Evolutionary conservation across 2,113 vertebrate genomes (phyloP).

Genomic region (Elachura formosa): DNA sequence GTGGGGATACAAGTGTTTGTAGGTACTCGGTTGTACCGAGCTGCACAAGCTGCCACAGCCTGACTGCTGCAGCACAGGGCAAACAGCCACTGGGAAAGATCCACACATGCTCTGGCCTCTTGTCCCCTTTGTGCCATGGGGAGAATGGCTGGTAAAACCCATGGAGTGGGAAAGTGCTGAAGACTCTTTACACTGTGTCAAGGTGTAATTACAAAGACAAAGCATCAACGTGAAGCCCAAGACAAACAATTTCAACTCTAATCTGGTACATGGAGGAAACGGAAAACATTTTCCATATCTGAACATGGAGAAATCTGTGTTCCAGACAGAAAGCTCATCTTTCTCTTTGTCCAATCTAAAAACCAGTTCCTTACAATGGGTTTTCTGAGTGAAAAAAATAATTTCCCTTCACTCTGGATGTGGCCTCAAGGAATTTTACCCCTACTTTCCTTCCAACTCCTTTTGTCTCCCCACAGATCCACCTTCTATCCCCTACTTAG

Average conservation of each 20-base stretch:
- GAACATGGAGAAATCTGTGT: not conserved
- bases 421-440: not conserved
- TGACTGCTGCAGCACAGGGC: not conserved
- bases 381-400: not conserved
- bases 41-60: not conserved
- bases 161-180: not conserved
- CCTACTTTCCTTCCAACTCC: not conserved
- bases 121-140: not conserved
- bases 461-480: not conserved
- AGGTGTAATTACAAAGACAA: not conserved
- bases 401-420: not conserved
- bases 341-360: not conserved
- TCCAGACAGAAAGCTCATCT: not conserved
- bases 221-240: not conserved
- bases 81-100: not conserved
- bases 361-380: not conserved
- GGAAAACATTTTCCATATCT: not conserved
- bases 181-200: not conserved
- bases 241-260: not conserved
- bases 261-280: not conserved
- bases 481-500: not conserved
- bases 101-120: not conserved
- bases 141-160: not conserved
- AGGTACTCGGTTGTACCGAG: fast-evolving
- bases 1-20: not conserved